Evolutionary conservation across 2,888 invertebrate species (phyloP).

Genomic region (Drosophila ezoana): DNA sequence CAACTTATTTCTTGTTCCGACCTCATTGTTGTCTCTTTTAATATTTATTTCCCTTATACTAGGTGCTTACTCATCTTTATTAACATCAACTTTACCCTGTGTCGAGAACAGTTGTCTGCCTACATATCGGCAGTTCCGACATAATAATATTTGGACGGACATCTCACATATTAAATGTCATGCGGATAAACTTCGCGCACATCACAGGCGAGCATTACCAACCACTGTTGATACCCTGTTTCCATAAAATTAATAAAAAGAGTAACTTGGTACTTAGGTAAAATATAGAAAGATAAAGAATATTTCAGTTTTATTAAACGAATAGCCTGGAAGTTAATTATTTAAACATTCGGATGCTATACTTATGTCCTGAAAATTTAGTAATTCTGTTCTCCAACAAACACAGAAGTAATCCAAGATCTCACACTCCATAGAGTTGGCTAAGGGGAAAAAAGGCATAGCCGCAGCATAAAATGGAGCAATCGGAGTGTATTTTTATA

Average conservation of each 20-base stretch:
- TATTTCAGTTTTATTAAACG: too few species aligned
- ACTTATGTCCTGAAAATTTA: too few species aligned
- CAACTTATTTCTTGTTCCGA: not conserved
- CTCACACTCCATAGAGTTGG: too few species aligned
- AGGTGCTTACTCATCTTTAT: not conserved
- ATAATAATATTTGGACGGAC: conserved; percentile 7
- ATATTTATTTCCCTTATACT: not conserved
- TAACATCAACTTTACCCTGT: conserved; percentile 1
- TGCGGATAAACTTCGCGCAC: not conserved
- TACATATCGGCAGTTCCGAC: conserved; percentile 3
- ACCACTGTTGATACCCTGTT: not conserved
- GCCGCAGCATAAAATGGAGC: too few species aligned
- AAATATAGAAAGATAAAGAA: too few species aligned
- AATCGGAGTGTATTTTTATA: too few species aligned
- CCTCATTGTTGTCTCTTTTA: not conserved
- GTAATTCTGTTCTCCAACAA: too few species aligned
- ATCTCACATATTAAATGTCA: conserved; percentile 24
- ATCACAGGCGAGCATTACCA: conserved; percentile 8
- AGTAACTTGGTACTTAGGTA: too few species aligned
- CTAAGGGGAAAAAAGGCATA: too few species aligned
- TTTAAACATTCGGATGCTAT: too few species aligned
- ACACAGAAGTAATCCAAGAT: too few species aligned
- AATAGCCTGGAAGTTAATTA: too few species aligned
- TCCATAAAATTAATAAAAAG: not conserved
- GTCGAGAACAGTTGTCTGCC: conserved; percentile 5